Evolutionary conservation across 2,113 vertebrate species (phyloP).

Genomic region (Acanthochromis polyacanthus): DNA sequence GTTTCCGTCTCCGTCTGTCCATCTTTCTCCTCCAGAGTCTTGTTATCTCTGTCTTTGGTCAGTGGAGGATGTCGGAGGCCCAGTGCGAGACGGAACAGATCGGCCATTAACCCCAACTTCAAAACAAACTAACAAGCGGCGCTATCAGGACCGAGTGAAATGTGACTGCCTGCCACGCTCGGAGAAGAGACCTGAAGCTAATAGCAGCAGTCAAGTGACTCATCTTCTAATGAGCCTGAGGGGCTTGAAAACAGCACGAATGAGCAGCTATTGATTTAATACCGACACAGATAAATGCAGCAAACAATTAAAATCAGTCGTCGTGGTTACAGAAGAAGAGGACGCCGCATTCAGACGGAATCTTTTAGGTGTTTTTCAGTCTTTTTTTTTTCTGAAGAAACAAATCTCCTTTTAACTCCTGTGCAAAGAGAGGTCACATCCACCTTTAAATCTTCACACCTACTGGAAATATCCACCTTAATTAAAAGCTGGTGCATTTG

Average conservation of each 20-base stretch:
- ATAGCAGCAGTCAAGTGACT: constrained; percentile 6
- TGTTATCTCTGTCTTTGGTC: constrained; percentile 68
- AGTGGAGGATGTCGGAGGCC: constrained; percentile 65
- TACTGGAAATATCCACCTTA: not conserved
- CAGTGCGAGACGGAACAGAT: constrained; percentile 45
- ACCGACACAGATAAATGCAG: not conserved
- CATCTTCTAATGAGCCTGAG: constrained; percentile 42
- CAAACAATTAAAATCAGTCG: constrained; percentile 29
- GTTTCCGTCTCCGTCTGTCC: constrained; percentile 14
- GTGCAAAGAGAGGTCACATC: too few species aligned
- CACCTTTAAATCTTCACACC: not conserved
- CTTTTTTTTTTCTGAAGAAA: not conserved
- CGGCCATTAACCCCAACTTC: constrained; percentile 63
- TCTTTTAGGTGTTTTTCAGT: not conserved
- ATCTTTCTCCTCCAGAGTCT: constrained; percentile 66
- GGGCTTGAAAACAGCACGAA: not conserved
- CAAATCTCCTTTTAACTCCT: too few species aligned
- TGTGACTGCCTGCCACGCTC: constrained; percentile 30
- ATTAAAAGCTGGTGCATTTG: not conserved
- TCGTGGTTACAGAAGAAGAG: not conserved
- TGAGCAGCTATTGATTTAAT: constrained; percentile 14
- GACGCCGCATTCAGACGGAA: not conserved
- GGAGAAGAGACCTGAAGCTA: not conserved
- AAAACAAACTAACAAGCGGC: constrained; percentile 69
- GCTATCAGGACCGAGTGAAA: constrained; percentile 13